These are phyloP conservation scores for Semibalanus balanoides DNA, from an alignment of 1,140 invertebrate species.

Conservation along the genomic window DNA sequence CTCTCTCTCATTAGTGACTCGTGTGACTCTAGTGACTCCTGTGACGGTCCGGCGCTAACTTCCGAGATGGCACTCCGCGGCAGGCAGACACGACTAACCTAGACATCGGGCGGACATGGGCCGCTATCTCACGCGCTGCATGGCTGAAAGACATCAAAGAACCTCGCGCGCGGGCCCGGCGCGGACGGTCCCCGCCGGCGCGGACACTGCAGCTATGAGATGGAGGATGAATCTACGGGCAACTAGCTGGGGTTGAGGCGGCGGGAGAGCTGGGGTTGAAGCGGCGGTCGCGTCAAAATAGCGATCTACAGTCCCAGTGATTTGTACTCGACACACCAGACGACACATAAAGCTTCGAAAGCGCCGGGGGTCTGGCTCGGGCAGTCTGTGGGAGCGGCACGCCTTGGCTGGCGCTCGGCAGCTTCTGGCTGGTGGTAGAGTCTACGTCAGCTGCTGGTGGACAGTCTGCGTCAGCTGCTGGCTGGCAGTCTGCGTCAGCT, in stretches of 20 bases:
- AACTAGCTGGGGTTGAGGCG: neutral
- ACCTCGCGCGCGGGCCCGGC: neutral
- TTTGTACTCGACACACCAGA: neutral
- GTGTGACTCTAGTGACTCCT: neutral
- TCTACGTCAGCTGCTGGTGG: neutral
- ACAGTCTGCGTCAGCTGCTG: too few relatives aligned
- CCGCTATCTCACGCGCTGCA: neutral
- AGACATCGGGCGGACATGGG: neutral
- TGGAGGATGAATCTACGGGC: neutral
- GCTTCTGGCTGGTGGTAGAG: neutral
- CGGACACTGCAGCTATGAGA: neutral
- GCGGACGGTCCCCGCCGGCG: neutral
- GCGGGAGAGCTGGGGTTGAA: neutral
- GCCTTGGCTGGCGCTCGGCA: too few relatives aligned
- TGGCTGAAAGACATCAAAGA: neutral
- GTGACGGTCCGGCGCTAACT: neutral
- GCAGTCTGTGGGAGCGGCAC: neutral
- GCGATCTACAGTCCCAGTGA: neutral
- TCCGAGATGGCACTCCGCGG: neutral
- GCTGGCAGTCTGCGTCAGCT: too few relatives aligned
- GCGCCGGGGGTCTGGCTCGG: neutral
- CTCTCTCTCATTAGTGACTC: neutral
- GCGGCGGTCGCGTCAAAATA: neutral
- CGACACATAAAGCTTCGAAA: neutral
- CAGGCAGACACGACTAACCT: neutral